Evolutionary conservation across 1,140 invertebrate genomes (phyloP).

Genomic region (Triops longicaudatus): DNA sequence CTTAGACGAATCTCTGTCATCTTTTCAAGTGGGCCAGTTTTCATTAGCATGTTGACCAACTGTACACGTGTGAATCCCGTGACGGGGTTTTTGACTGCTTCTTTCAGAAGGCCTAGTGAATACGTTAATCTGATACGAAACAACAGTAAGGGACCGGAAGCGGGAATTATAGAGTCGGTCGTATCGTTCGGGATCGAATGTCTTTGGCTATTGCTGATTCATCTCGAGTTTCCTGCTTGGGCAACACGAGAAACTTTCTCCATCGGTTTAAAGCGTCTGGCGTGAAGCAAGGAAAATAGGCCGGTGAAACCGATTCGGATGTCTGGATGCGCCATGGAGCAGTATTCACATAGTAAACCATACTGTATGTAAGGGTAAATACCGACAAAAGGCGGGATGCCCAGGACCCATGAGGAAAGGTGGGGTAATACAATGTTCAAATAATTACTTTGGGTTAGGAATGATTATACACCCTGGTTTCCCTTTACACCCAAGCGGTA

Average conservation of each 20-base stretch:
- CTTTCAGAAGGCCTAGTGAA: neutral
- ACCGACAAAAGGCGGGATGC: neutral
- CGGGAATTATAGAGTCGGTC: neutral
- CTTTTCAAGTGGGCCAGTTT: neutral
- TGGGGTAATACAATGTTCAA: neutral
- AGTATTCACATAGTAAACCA: neutral
- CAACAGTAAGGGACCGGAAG: neutral
- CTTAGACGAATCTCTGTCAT: neutral
- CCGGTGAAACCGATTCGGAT: neutral
- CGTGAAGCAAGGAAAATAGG: neutral
- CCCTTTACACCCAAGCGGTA: no score
- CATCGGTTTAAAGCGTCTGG: neutral
- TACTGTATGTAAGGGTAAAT: neutral
- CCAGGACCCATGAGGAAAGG: neutral
- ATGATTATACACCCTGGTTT: no score
- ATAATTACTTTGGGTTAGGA: no score
- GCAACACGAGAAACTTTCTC: constrained; percentile 5
- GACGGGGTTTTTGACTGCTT: neutral
- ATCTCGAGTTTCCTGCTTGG: neutral
- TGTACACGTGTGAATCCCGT: constrained; percentile 17
- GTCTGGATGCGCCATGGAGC: neutral
- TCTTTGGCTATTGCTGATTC: neutral
- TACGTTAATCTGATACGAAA: neutral
- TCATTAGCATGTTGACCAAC: neutral
- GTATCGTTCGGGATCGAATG: neutral